Percentiles rank a stretch among this genome's conserved stretches.
These are phyloP conservation scores for Saccostrea echinata DNA, from an alignment of 1,140 invertebrate species.

Conservation along the genomic window DNA sequence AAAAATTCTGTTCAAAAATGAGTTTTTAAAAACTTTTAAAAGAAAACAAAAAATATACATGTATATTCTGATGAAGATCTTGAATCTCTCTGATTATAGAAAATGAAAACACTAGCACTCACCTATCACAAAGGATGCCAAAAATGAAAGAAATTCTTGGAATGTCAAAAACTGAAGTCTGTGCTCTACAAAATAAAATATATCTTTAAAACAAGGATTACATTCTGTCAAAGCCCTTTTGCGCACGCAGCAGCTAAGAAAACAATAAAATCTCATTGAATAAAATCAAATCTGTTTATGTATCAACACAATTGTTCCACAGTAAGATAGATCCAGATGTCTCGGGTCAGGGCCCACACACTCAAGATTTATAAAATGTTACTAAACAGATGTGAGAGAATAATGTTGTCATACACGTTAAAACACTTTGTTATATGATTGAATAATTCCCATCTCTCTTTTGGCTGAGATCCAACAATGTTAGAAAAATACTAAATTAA, in stretches of 20 bases:
- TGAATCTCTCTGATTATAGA: background rate
- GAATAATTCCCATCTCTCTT: too few species aligned
- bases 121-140: background rate
- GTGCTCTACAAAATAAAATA: background rate
- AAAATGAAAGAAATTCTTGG: background rate
- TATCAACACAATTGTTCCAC: background rate
- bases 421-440: too few species aligned
- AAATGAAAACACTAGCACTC: background rate
- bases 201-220: background rate
- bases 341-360: background rate
- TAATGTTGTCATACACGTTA: too few species aligned
- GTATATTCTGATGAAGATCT: background rate
- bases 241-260: background rate
- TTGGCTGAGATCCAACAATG: too few species aligned
- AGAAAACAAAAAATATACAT: too few species aligned
- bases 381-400: too few species aligned
- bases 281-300: background rate
- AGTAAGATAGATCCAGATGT: background rate
- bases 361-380: too few species aligned
- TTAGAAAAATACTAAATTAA: too few species aligned
- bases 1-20: too few species aligned
- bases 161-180: constrained; percentile 3
- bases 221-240: background rate
- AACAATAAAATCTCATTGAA: background rate
- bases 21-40: too few species aligned